Evolutionary conservation across 1,140 invertebrate genomes (phyloP).

Genomic region (Drosophila kurseongensis): DNA sequence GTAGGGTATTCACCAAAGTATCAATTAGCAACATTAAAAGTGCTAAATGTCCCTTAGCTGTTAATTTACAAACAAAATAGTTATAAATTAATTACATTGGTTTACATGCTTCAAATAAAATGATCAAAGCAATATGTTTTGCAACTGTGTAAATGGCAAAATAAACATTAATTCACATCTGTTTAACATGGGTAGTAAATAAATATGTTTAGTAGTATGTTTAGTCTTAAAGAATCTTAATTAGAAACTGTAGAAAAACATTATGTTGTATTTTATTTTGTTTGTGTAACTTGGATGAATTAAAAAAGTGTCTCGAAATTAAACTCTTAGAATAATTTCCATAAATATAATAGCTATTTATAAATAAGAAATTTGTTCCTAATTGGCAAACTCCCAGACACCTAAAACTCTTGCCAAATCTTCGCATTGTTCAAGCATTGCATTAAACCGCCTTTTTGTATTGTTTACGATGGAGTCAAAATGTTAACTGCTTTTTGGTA

Average conservation of each 20-base stretch:
- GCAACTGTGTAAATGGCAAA: not conserved
- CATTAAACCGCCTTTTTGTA: conserved; percentile 13
- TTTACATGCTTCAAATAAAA: not conserved
- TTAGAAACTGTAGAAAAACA: too few species aligned
- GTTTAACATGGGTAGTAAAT: not conserved
- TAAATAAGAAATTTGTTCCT: not conserved
- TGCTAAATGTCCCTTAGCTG: not conserved
- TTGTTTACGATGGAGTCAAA: conserved; percentile 32
- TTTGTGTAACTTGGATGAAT: too few species aligned
- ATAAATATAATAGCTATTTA: too few species aligned
- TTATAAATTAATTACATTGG: not conserved
- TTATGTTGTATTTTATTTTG: too few species aligned
- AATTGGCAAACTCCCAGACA: not conserved
- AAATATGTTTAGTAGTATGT: not conserved
- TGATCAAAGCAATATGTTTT: not conserved
- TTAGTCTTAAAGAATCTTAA: too few species aligned
- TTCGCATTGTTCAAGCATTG: conserved; percentile 17
- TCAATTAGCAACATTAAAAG: not conserved
- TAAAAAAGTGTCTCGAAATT: too few species aligned
- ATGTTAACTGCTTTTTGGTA: conserved; percentile 43
- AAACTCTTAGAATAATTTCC: not conserved
- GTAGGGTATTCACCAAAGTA: too few species aligned
- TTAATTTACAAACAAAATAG: not conserved
- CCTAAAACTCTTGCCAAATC: conserved; percentile 25
- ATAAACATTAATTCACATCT: not conserved